phyloP scores from a whole-genome alignment of 2,888 invertebrate genomes.

The Hetaerina titia region DNA sequence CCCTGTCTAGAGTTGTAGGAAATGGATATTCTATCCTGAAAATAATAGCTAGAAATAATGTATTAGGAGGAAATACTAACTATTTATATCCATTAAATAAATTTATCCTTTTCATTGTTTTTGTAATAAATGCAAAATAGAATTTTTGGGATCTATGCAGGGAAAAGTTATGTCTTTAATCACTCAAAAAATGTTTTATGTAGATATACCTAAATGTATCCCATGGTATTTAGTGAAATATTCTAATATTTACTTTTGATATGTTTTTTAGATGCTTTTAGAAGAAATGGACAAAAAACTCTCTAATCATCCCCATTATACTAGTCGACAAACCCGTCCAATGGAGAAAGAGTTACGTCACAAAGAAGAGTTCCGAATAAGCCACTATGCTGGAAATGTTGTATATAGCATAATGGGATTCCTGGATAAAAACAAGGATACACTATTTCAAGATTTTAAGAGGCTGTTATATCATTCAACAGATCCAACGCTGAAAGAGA shows the following conservation, averaged over 20 bases:
- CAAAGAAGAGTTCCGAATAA: constrained; percentile 89
- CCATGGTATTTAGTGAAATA: background rate
- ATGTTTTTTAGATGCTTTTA: constrained; percentile 83
- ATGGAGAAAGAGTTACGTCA: constrained; percentile 89
- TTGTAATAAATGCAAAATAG: too few species aligned
- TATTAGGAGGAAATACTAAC: too few species aligned
- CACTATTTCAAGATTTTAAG: constrained; percentile 98
- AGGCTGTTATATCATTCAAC: constrained; percentile 91
- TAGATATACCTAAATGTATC: background rate
- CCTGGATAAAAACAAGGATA: constrained; percentile 98
- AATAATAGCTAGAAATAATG: too few species aligned
- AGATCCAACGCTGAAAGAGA: constrained; percentile 86
- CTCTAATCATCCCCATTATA: constrained; percentile 92
- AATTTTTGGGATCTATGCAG: too few species aligned
- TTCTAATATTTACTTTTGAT: background rate
- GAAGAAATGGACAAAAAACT: constrained; percentile 96
- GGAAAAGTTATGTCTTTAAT: too few species aligned
- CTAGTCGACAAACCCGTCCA: constrained; percentile 90
- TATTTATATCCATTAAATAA: too few species aligned
- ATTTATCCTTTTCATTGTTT: too few species aligned
- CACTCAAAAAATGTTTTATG: too few species aligned
- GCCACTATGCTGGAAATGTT: constrained; percentile 98
- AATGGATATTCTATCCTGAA: too few species aligned
- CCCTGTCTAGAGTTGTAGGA: too few species aligned
- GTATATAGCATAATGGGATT: constrained; percentile 94